Base-by-base conservation (phyloP, 1,140 invertebrate genomes). In the Oryzaephilus surinamensis region DNA sequence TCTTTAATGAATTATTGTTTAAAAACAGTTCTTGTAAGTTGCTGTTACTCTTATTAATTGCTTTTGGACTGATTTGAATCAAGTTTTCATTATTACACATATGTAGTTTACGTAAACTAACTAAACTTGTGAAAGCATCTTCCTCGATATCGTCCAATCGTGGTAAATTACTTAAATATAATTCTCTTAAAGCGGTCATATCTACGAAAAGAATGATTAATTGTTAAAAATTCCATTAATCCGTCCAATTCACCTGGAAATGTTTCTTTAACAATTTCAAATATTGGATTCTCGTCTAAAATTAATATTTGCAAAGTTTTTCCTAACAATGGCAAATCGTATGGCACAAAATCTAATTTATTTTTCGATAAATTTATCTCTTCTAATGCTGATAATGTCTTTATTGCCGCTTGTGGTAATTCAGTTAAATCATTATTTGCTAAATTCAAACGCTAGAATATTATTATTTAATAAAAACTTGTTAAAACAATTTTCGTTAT, bases 351-450 rank as follows among this genome's bases (percentile, higher is more conserved):
- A 7, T 62, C 57, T 21, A 78, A 69, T 29, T 59, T 52, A 51
- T 79, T 79, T 17, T 67, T 63, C 2, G 73, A 66, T 10, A 77
- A 46, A 51, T 76, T 68, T 14, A 79, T 51, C 19, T 66, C 56
- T 11, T 64, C 58, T 11, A 79, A 48, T 14, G 64, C 63, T 11
- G 51, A 48, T 10, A 72, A 50, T 6, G 62, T 61, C 43, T 51
- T 61, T 18, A 71, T 67, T 18, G 61, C 61, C 21, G 63, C 63
- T 20, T 52, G 37, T 0, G 73, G 45, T 18, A 61, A 50, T 24
- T 56, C 58, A 26, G 66, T 63, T 31, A 78, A 55, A 2, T 65
- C 66, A 12, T 72, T 77, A 45, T 68, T 62, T 0, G 73, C 67
- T 33, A 79, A 55, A 54, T 77, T 73, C 26, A 78, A 48, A 6